Evolutionary conservation across 2,888 invertebrate genomes (phyloP).

Genomic region (Hedychridium roseum): DNA sequence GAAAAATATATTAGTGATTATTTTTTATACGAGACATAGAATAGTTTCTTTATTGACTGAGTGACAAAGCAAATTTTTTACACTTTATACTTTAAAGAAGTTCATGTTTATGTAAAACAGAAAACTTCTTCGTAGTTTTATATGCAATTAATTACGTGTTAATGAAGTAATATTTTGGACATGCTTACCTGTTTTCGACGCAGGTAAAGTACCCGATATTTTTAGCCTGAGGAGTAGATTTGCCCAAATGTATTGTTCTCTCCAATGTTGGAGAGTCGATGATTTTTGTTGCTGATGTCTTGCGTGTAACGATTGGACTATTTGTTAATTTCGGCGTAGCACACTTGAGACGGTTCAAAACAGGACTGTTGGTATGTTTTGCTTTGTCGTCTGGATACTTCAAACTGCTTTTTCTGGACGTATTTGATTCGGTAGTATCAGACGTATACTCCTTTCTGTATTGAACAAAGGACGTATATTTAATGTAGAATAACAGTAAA

Average conservation of each 20-base stretch:
- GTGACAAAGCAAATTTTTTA: too few relatives aligned
- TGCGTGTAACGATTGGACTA: constrained; percentile 51
- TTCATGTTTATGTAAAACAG: too few relatives aligned
- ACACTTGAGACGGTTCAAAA: constrained; percentile 44
- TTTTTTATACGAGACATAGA: too few relatives aligned
- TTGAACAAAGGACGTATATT: constrained; percentile 2
- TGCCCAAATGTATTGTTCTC: constrained; percentile 42
- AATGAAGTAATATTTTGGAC: too few relatives aligned
- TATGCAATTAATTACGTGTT: too few relatives aligned
- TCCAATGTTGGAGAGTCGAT: constrained; percentile 45
- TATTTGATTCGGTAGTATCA: constrained; percentile 49
- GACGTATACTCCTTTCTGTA: constrained; percentile 45
- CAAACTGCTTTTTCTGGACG: constrained; percentile 45
- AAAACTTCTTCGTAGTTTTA: too few relatives aligned
- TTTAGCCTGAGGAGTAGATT: constrained; percentile 40
- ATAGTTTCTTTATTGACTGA: too few relatives aligned
- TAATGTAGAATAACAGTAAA: constrained; percentile 1
- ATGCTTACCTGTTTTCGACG: constrained; percentile 46
- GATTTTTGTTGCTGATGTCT: constrained; percentile 38
- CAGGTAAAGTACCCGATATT: constrained; percentile 55
- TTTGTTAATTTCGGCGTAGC: constrained; percentile 51
- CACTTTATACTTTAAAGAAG: too few relatives aligned
- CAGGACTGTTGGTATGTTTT: constrained; percentile 50
- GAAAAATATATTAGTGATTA: constrained; percentile 5
- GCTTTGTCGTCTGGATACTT: constrained; percentile 41